These are phyloP conservation scores for Podargus strigoides DNA, from an alignment of 2,797 vertebrate species.

Conservation along the genomic window DNA sequence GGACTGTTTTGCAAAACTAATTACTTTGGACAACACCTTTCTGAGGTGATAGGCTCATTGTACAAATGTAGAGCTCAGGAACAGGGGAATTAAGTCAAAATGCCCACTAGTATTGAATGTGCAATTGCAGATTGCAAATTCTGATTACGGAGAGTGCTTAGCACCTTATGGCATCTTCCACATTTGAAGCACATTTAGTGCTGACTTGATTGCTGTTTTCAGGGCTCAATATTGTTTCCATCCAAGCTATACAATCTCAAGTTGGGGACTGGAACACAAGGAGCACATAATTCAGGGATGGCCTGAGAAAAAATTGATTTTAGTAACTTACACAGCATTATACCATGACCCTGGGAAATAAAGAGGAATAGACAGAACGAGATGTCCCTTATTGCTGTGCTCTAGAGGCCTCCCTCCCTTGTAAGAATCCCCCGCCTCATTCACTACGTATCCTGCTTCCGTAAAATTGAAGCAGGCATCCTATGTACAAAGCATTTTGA, in stretches of 20 bases:
- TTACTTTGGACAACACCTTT: slow-evolving; percentile 21
- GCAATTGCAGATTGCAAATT: background rate
- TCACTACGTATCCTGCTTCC: accelerated
- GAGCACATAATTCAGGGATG: background rate
- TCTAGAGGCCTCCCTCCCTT: background rate
- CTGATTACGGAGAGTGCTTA: background rate
- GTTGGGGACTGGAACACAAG: background rate
- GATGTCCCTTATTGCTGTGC: background rate
- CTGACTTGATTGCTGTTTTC: background rate
- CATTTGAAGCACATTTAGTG: background rate
- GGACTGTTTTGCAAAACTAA: background rate
- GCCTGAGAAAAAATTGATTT: background rate
- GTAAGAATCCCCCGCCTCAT: background rate
- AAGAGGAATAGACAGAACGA: background rate
- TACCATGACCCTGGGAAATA: background rate
- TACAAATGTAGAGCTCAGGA: background rate
- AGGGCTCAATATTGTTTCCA: background rate
- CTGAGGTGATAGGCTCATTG: background rate
- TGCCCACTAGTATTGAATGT: background rate
- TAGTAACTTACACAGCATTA: background rate
- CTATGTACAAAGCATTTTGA: background rate
- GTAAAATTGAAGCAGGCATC: background rate
- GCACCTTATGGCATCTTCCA: background rate
- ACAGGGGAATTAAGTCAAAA: background rate
- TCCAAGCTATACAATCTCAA: background rate